Conservation (phyloP, 2,797 vertebrate genomes). For the Salarias fasciatus region DNA sequence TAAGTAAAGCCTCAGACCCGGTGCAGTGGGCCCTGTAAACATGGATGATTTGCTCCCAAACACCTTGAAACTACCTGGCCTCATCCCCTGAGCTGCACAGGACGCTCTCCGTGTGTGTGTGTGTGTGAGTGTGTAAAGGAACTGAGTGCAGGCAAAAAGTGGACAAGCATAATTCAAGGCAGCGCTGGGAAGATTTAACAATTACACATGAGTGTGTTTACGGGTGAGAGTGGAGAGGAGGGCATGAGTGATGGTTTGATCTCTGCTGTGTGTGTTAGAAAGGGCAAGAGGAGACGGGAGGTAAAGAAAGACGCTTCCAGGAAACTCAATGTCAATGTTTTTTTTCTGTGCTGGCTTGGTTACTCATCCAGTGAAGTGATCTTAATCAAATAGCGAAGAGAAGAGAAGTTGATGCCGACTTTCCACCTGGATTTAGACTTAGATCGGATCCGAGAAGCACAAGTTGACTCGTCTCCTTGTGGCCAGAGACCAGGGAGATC, state of each 20-base stretch:
- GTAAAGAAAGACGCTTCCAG: slow-evolving; percentile 12
- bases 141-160: slow-evolving; percentile 21
- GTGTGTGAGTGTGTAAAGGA: slow-evolving; percentile 1
- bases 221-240: neutral
- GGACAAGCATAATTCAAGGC: slow-evolving; percentile 16
- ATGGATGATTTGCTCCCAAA: slow-evolving; percentile 60
- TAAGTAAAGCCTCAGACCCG: slow-evolving; percentile 53
- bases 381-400: too few species aligned
- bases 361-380: too few species aligned
- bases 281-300: slow-evolving; percentile 10
- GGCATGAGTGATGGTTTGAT: slow-evolving; percentile 7
- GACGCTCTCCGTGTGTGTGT: neutral
- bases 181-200: slow-evolving; percentile 21
- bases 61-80: slow-evolving; percentile 54
- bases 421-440: too few species aligned
- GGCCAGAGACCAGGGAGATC: too few species aligned
- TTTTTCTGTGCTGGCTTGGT: slow-evolving; percentile 39
- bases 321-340: too few species aligned
- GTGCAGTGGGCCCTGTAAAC: slow-evolving; percentile 49
- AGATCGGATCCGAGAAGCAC: too few species aligned
- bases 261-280: neutral
- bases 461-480: too few species aligned
- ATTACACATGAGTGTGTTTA: slow-evolving; percentile 9
- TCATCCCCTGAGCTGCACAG: slow-evolving; percentile 29
- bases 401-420: too few species aligned